Evolutionary conservation across 2,113 vertebrate species (phyloP), one percentile per base, ranked within the genome.

Genomic region (Myiagra hebetior): DNA sequence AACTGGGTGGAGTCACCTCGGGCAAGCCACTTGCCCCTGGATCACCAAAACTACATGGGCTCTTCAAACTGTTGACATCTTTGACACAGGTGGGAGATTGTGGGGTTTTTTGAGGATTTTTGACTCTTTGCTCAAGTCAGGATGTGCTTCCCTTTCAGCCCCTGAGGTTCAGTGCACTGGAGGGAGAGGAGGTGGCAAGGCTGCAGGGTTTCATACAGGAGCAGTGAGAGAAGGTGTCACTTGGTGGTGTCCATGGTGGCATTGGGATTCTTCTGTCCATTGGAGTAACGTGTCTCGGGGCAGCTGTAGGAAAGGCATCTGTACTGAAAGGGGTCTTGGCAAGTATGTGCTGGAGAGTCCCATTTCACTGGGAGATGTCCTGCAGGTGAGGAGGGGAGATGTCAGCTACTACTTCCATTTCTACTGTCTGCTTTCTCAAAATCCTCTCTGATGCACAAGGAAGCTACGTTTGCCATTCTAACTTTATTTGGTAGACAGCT

Each of bases 231-330:
- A 26, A 67, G 14, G 12, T 2, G 1, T 73, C 27, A 4, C 13
- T 65, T 56, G 10, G 13, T 10, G 53, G 14, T 33, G 16, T 37
- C 44, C 31, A 24, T 3, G 13, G 4, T 7, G 74, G 37, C 28
- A 7, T 0, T 17, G 16, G 27, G 37, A 31, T 74, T 37, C 21
- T 37, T 33, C 20, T 31, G 12, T 39, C 21, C 14, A 1, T 18
- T 73, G 44, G 27, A 76, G 9, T 13, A 60, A 15, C 0, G 0
- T 3, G 2, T 27, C 42, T 46, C 49, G 23, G 56, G 44, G 15
- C 13, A 72, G 23, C 10, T 49, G 18, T 67, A 20, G 46, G 13
- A 49, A 41, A 56, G 6, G 11, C 16, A 24, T 56, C 28, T 49
- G 5, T 8, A 53, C 22, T 13, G 13, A 49, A 53, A 42, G 8